Conservation (phyloP, 1,140 invertebrate species). For the Trichonephila inaurata region DNA sequence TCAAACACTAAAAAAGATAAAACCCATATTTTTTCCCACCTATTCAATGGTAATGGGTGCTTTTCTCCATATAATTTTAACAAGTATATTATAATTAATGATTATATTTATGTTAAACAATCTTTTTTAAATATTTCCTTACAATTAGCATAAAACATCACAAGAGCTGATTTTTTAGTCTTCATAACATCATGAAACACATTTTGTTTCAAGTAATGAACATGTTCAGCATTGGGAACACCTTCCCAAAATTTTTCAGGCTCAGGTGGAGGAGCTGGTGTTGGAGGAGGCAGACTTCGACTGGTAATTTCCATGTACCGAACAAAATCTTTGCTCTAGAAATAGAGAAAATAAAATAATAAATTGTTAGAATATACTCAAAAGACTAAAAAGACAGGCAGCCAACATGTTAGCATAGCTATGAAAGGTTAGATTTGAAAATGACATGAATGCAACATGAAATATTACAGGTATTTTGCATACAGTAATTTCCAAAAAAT, state of each 20-base stretch:
- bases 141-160: slow-evolving; percentile 86
- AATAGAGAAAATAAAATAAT: slow-evolving; percentile 66
- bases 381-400: too few relatives aligned
- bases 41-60: too few relatives aligned
- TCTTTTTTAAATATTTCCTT: slow-evolving; percentile 78
- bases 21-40: too few relatives aligned
- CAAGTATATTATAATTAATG: too few relatives aligned
- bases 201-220: slow-evolving; percentile 82
- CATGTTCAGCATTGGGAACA: slow-evolving; percentile 80
- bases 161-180: slow-evolving; percentile 82
- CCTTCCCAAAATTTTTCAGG: slow-evolving; percentile 82
- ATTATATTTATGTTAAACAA: too few relatives aligned
- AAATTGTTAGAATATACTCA: not conserved
- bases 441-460: too few relatives aligned
- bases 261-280: slow-evolving; percentile 76
- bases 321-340: slow-evolving; percentile 85
- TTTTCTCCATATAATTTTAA: too few relatives aligned
- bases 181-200: slow-evolving; percentile 82
- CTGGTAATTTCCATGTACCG: slow-evolving; percentile 86
- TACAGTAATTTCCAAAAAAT: too few relatives aligned
- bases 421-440: too few relatives aligned
- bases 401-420: too few relatives aligned
- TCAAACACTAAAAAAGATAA: too few relatives aligned
- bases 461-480: too few relatives aligned
- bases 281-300: slow-evolving; percentile 79